Conservation (phyloP, 2,113 vertebrate genomes). For the Bujurquina vittata region DNA sequence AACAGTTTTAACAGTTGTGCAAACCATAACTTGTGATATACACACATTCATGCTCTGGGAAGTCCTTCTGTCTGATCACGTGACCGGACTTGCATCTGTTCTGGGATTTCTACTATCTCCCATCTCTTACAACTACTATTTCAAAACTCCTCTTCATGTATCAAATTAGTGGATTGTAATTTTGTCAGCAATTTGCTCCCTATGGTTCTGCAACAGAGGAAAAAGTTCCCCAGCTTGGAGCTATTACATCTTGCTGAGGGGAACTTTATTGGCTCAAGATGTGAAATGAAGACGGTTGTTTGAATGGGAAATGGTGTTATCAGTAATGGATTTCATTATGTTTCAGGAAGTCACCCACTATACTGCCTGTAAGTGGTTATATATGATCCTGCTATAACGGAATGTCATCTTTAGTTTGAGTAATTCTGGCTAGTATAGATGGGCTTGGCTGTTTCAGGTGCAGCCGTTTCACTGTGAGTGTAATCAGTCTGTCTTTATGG, state of each 20-base stretch:
- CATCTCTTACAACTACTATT: slow-evolving; percentile 16
- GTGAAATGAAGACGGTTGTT: slow-evolving; percentile 49
- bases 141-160: slow-evolving; percentile 27
- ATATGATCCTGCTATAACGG: slow-evolving; percentile 17
- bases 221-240: slow-evolving; percentile 60
- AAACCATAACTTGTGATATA: background rate
- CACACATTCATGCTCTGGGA: background rate
- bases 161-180: slow-evolving; percentile 49
- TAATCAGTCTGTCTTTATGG: slow-evolving; percentile 21
- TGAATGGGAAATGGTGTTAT: slow-evolving; percentile 39
- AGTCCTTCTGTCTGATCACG: background rate
- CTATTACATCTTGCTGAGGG: slow-evolving; percentile 43
- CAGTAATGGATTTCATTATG: slow-evolving; percentile 44
- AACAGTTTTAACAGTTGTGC: background rate
- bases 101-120: background rate
- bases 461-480: background rate
- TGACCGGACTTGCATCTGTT: background rate
- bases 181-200: slow-evolving; percentile 55
- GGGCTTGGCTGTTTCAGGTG: background rate
- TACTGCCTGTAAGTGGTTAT: slow-evolving; percentile 14
- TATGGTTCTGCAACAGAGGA: slow-evolving; percentile 25
- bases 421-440: background rate
- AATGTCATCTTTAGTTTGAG: slow-evolving; percentile 35
- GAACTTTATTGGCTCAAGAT: slow-evolving; percentile 66
- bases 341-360: slow-evolving; percentile 41